Base-by-base conservation (phyloP, 2,797 vertebrate genomes). In the Iguana delicatissima region DNA sequence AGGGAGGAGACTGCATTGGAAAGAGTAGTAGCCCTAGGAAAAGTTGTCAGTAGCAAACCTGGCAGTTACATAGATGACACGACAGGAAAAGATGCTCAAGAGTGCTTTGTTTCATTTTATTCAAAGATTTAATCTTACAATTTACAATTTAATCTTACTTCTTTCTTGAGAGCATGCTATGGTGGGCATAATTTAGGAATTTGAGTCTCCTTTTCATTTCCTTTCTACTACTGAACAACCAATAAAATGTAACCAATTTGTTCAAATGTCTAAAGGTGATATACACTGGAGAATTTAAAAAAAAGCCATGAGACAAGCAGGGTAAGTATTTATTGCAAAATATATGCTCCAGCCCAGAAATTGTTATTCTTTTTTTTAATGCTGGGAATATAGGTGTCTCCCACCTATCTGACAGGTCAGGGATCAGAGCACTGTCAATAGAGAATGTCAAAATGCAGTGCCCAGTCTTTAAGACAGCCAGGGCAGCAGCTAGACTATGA, bases 1-100 rank as follows among this genome's bases (percentile, higher is more conserved):
- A 99, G 97, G 52, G 99, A 99, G 87, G 99, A 99, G 87, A 99
- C 99, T 24, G 99, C 99, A 82, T 99, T 99, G 95, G 99, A 99
- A 96, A 99, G 98, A 94, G 99, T 99, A 95, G 98, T 99, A 91
- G 99, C 99, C 97, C 99, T 99, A 95, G 84, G 91, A 92, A 90
- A 94, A 96, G 88, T 84, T 74, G 89, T 95, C 80, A 95, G 55
- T 7, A 96, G 89, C 79, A 92, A 94, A 95, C 64, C 14, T 57
- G 64, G 80, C 72, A 84, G 90, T 91, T 92, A 94, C 67, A 86
- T 5, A 92, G 3, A 86, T 85, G 89, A 93, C 18, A 4, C 94
- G 91, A 93, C 1, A 94, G 72, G 38, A 90, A 83, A 80, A 69
- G 20, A 80, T 82, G 50, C n/a, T 86, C 85, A 85, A 89, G 73